A percentile compares a stretch with the other conserved stretches of the same genome.
Evolutionary conservation across 2,888 invertebrate genomes (phyloP).

Genomic region (Dasysyrphus albostriatus): DNA sequence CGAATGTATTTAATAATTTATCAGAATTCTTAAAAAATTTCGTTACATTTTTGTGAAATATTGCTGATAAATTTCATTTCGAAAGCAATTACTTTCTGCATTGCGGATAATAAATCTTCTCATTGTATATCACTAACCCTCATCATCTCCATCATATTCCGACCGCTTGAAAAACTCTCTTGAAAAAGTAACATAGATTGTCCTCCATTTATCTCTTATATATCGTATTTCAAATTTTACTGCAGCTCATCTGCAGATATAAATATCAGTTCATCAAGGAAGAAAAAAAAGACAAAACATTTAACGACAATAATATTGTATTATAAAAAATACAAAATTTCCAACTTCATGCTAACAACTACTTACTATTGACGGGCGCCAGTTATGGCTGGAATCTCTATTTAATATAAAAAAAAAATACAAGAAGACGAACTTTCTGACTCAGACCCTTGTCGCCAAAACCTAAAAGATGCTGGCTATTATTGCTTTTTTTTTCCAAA

Average conservation of each 20-base stretch:
- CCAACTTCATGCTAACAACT: constrained; percentile 43
- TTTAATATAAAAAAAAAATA: constrained; percentile 13
- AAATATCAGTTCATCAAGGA: neutral
- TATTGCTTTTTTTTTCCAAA: constrained; percentile 11
- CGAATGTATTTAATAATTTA: no score
- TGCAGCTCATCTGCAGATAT: constrained; percentile 37
- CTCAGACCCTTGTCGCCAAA: constrained; percentile 60
- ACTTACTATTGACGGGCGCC: constrained; percentile 57
- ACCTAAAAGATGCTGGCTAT: constrained; percentile 35
- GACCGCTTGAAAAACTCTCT: neutral
- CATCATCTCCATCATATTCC: neutral
- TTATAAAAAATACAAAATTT: constrained; percentile 39
- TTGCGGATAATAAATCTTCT: constrained; percentile 20
- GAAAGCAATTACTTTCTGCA: constrained; percentile 10
- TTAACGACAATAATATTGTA: constrained; percentile 29
- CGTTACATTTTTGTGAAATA: neutral
- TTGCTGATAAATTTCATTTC: neutral
- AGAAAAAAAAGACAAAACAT: constrained; percentile 5
- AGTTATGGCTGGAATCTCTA: constrained; percentile 56
- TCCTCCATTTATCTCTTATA: neutral
- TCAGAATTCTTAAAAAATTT: no score
- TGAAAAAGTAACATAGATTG: neutral
- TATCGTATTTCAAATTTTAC: constrained; percentile 10
- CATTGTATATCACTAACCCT: constrained; percentile 4
- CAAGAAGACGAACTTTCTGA: constrained; percentile 32